Base-by-base conservation (phyloP, 1,140 invertebrate genomes). In the Megalopta genalis region DNA sequence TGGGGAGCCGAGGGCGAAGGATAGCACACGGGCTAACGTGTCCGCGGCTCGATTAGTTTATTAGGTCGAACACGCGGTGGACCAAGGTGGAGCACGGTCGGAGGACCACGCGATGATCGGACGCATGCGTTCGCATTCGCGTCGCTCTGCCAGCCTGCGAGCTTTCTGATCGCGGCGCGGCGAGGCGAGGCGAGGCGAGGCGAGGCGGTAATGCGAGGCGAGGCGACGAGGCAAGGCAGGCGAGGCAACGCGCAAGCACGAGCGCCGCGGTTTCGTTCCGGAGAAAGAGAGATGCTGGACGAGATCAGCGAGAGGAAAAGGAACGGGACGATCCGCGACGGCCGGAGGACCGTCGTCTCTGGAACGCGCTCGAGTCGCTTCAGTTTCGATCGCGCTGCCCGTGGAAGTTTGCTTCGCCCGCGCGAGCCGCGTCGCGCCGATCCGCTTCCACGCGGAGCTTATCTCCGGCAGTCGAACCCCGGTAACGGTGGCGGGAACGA, bases 341-440 rank as follows among this genome's bases (percentile, higher is more conserved):
- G 46, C n/a, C 14, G 80, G 69, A 59, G 63, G 78, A 46, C 64
- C 27, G 76, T 63, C 70, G 72, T 63, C 71, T 63, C 74, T 75
- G 72, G 66, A 42, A 25, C 76, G 66, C 76, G 66, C 64, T 70
- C 46, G 32, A 25, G 32, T 37, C 52, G 42, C 27, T 79, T 88
- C 88, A 88, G 88, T 89, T 83, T 84, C 83, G 76, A 82, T 83
- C 82, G 87, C 83, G 88, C 86, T 71, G 77, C 83, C 85, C 62
- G 62, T 76, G 71, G 82, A 76, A 52, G 68, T 78, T 77, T 65
- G 62, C 57, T 62, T 81, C 65, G 62, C n/a, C 46, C 49, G 32
- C 16, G 16, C 46, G 5, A 0, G 49, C 16, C 18, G n/a, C 18
- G 16, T n/a, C 62, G 46, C 37, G 32, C 32, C 32, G 42, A 46